Conservation (phyloP, 2,797 vertebrate species). For the Champsocephalus esox region DNA sequence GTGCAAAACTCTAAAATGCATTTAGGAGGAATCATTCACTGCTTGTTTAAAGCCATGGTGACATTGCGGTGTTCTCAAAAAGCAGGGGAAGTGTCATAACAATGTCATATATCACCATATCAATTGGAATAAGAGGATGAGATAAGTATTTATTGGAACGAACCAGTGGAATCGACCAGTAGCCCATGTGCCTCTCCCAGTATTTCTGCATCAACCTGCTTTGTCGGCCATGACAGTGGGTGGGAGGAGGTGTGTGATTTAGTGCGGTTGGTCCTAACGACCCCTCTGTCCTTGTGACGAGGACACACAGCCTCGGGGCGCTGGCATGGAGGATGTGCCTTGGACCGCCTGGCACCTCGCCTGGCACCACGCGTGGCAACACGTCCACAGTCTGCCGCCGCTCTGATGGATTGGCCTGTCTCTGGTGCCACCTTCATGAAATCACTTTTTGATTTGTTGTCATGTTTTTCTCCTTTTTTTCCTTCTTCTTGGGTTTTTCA, state of each 20-base stretch:
- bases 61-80: conserved; percentile 71
- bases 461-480: conserved; percentile 73
- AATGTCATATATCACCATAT: conserved; percentile 78
- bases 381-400: conserved; percentile 77
- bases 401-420: conserved; percentile 80
- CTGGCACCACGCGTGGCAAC: conserved; percentile 80
- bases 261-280: conserved; percentile 80
- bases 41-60: conserved; percentile 72
- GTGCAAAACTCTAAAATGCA: conserved; percentile 84
- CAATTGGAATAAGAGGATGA: conserved; percentile 77
- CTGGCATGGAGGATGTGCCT: conserved; percentile 82
- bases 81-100: conserved; percentile 79
- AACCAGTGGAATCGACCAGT: conserved; percentile 69
- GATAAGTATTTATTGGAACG: conserved; percentile 56
- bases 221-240: conserved; percentile 70
- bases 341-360: conserved; percentile 82
- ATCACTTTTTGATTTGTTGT: conserved; percentile 84
- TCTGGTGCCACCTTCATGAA: conserved; percentile 79
- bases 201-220: conserved; percentile 73
- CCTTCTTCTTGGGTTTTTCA: conserved; percentile 68
- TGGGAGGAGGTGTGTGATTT: conserved; percentile 81
- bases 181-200: conserved; percentile 37
- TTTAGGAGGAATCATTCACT: conserved; percentile 81
- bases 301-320: conserved; percentile 79
- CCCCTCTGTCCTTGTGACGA: conserved; percentile 83